A percentile compares a stretch with the other conserved stretches of the same genome.
Conservation (phyloP, 53 echinoderm and acorn worm species). For the Arbacia lixula region DNA sequence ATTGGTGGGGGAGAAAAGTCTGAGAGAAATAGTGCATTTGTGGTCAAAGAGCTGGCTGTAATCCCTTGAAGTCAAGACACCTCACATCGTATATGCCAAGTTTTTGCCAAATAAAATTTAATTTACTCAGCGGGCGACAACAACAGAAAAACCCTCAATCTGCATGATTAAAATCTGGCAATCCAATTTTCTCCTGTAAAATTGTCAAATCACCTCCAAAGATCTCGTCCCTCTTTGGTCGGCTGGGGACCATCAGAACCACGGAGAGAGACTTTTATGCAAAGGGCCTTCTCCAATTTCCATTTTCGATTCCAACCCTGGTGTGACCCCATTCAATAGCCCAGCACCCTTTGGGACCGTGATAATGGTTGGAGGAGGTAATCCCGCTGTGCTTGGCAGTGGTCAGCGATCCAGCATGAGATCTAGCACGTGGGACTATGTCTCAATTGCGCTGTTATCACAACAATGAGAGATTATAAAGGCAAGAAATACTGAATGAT, state of each 20-base stretch:
- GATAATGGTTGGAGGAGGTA: slow-evolving; percentile 31
- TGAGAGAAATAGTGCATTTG: too few relatives aligned
- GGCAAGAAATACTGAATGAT: too few relatives aligned
- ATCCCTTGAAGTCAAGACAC: too few relatives aligned
- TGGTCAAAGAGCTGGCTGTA: too few relatives aligned
- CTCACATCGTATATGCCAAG: too few relatives aligned
- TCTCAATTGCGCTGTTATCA: too few relatives aligned
- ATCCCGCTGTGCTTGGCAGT: slow-evolving; percentile 31
- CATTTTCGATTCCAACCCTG: slow-evolving; percentile 28
- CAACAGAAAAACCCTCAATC: slow-evolving; percentile 27
- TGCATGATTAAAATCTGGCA: slow-evolving; percentile 21
- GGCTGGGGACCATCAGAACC: not conserved
- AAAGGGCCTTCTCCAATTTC: slow-evolving; percentile 26
- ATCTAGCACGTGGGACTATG: slow-evolving; percentile 31
- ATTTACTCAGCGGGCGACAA: slow-evolving; percentile 22
- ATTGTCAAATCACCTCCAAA: slow-evolving; percentile 45
- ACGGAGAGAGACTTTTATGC: slow-evolving; percentile 26
- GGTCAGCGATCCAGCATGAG: slow-evolving; percentile 50
- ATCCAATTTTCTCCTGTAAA: slow-evolving; percentile 37
- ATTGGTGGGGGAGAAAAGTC: too few relatives aligned
- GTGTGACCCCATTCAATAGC: slow-evolving; percentile 37
- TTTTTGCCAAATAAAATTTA: slow-evolving; percentile 27
- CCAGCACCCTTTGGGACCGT: slow-evolving; percentile 24
- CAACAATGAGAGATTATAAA: too few relatives aligned
- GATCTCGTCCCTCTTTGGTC: not conserved